phyloP scores from a whole-genome alignment of 1,140 invertebrate species.

The Proales similis region DNA sequence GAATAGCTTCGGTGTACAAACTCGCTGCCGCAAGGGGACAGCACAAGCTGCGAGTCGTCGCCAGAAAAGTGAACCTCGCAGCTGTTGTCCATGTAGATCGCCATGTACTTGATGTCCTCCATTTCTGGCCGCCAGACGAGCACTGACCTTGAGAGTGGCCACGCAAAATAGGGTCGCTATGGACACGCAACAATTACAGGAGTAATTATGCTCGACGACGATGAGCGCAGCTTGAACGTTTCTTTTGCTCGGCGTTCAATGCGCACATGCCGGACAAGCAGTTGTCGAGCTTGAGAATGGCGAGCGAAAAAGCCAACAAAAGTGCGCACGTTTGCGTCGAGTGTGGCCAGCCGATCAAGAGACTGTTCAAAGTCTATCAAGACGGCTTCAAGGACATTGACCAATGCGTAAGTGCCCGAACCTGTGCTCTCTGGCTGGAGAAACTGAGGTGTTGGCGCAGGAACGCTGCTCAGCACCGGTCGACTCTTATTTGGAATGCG shows the following conservation, averaged over 20 bases:
- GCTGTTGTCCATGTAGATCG: constrained; percentile 32
- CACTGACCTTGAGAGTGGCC: background rate
- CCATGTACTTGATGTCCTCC: constrained; percentile 33
- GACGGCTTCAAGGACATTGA: constrained; percentile 28
- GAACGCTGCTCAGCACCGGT: constrained; percentile 14
- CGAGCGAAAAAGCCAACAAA: background rate
- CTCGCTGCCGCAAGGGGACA: constrained; percentile 27
- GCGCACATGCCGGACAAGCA: background rate
- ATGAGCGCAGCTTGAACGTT: too few species aligned
- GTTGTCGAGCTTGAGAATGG: background rate
- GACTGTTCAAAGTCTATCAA: constrained; percentile 28
- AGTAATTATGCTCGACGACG: too few species aligned
- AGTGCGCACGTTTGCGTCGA: constrained; percentile 27
- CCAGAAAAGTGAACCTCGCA: constrained; percentile 17
- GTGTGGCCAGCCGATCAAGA: background rate
- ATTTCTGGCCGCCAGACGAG: constrained; percentile 1
- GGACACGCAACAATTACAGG: background rate
- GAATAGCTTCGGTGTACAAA: constrained; percentile 13
- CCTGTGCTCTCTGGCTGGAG: background rate
- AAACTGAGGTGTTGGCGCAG: background rate
- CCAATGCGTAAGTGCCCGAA: constrained; percentile 4
- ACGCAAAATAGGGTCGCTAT: background rate
- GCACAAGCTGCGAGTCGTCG: constrained; percentile 1
- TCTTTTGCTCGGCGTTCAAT: background rate
- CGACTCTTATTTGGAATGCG: constrained; percentile 31